phyloP scores from a whole-genome alignment of 2,113 vertebrate genomes.

The Aegotheles bennettii region DNA sequence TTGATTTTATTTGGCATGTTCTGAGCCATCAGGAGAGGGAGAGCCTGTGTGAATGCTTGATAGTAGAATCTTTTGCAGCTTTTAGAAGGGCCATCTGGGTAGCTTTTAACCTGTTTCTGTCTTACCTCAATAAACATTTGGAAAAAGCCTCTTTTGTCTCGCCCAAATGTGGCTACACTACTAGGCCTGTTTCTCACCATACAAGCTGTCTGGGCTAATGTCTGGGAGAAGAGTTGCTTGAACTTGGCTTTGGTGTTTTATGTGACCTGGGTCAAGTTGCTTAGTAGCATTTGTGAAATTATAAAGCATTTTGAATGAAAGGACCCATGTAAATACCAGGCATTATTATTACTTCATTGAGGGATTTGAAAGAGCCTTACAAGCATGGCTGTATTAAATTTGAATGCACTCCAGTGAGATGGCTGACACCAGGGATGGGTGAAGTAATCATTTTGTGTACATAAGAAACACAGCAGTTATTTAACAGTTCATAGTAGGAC shows the following conservation, averaged over 20 bases:
- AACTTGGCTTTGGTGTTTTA: neutral
- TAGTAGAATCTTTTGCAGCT: neutral
- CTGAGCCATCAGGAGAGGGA: neutral
- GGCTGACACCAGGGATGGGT: neutral
- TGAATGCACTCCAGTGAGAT: neutral
- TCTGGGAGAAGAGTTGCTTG: neutral
- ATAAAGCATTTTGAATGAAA: slow-evolving; percentile 34
- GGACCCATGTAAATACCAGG: neutral
- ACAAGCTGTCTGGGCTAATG: neutral
- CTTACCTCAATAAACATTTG: neutral
- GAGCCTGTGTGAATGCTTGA: neutral
- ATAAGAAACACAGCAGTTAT: neutral
- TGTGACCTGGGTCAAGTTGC: neutral
- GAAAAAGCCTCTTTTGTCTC: neutral
- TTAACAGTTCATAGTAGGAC: slow-evolving; percentile 3
- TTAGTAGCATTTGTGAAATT: slow-evolving; percentile 19
- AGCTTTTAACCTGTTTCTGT: neutral
- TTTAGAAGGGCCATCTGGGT: neutral
- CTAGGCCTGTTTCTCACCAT: neutral
- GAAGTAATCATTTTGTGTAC: neutral
- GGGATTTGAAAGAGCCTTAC: neutral
- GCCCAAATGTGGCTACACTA: neutral
- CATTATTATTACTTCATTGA: slow-evolving; percentile 28
- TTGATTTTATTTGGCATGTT: neutral
- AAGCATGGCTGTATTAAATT: neutral